Percentiles rank a stretch among this genome's conserved stretches.
Conservation (phyloP, 2,888 invertebrate genomes). For the Stenurella melanura region DNA sequence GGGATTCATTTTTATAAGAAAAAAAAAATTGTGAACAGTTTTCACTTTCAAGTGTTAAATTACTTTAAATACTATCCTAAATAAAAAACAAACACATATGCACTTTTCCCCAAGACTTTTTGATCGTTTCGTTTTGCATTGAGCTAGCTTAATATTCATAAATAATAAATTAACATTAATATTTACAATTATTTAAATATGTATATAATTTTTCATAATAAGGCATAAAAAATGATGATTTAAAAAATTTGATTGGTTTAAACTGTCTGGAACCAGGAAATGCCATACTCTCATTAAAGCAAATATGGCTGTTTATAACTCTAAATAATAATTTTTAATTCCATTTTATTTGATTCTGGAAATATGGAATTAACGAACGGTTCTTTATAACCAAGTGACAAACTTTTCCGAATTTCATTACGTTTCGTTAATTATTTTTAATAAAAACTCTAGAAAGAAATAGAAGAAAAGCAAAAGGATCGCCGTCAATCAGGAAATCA, state of each 20-base stretch:
- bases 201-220: conserved; percentile 2
- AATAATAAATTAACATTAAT: conserved; percentile 36
- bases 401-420: conserved; percentile 31
- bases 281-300: background rate
- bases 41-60: conserved; percentile 15
- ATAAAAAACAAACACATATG: conserved; percentile 11
- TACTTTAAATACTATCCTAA: conserved; percentile 11
- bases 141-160: conserved; percentile 16
- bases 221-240: conserved; percentile 26
- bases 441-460: conserved; percentile 69
- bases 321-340: conserved; percentile 1
- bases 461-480: conserved; percentile 71
- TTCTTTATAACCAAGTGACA: background rate
- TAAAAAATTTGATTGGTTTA: background rate
- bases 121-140: conserved; percentile 23
- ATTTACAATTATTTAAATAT: conserved; percentile 44
- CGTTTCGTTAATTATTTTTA: conserved; percentile 68
- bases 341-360: background rate
- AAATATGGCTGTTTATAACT: background rate
- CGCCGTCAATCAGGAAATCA: conserved; percentile 80
- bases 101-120: conserved; percentile 10
- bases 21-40: background rate
- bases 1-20: background rate
- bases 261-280: background rate
- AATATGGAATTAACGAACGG: background rate